Conservation (phyloP, 2,888 invertebrate species). For the Abscondita cerata region DNA sequence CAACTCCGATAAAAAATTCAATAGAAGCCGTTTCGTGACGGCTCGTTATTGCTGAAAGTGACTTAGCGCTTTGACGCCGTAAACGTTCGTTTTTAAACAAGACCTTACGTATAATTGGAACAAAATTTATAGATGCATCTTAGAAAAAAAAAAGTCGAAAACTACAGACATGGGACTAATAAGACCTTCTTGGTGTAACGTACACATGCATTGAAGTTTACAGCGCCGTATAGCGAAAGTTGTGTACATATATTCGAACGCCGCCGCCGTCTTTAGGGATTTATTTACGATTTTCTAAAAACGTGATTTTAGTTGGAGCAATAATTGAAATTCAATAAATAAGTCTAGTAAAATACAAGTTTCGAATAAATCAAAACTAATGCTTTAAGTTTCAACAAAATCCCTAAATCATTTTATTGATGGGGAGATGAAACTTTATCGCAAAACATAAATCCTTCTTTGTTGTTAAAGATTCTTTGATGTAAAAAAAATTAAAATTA, state of each 20-base stretch:
- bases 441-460: constrained; percentile 30
- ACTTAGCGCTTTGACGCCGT: constrained; percentile 30
- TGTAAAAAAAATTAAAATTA: constrained; percentile 37
- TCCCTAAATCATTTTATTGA: constrained; percentile 30
- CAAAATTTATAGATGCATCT: constrained; percentile 22
- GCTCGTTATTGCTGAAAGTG: constrained; percentile 32
- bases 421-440: constrained; percentile 25
- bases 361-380: constrained; percentile 6
- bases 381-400: constrained; percentile 14
- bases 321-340: neutral
- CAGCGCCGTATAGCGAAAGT: neutral
- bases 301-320: neutral
- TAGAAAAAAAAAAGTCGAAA: constrained; percentile 15
- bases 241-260: neutral
- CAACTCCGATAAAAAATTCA: constrained; percentile 38
- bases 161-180: constrained; percentile 20
- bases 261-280: neutral
- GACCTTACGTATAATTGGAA: constrained; percentile 21
- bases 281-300: neutral
- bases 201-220: constrained; percentile 12
- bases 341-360: constrained; percentile 1
- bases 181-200: constrained; percentile 10
- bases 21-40: constrained; percentile 30
- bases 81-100: constrained; percentile 13
- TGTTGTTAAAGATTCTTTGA: constrained; percentile 5